Base-by-base conservation (phyloP, 2,113 vertebrate species). In the Fregata magnificens region DNA sequence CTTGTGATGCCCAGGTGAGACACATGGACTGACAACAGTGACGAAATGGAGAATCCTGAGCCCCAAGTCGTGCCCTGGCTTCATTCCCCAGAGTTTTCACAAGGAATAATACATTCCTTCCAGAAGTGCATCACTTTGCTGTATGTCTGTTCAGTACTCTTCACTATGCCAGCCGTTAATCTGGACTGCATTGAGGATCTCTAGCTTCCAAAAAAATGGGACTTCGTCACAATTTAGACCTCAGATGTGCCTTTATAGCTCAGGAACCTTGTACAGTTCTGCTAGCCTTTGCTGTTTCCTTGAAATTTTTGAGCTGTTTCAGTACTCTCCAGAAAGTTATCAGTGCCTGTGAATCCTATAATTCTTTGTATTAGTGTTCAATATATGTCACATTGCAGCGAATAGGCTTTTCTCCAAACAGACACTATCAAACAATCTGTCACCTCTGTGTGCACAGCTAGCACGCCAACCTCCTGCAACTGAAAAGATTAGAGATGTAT, bases 301-400 rank as follows among this genome's bases (percentile, higher is more conserved):
- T 76, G 38, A 32, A 66, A 29, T 25, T 38, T 88, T 81, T 69
- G 34, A 81, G 7, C 16, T 81, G 24, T 73, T 72, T 70, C 50
- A 50, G 17, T 58, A 38, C 13, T 66, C 16, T 62, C 11, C 36
- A 70, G 53, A 71, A 74, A 65, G 29, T 55, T 11, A 25, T 32
- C 52, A 44, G 31, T 61, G 29, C 13, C 36, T 1, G 3, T 16
- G 36, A 61, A 73, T 73, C 13, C 20, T 73, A 2, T n/a, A 78
- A 42, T 56, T 88, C 28, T 72, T 83, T 58, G 16, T 13, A 32
- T 79, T 56, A 61, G 4, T 17, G 34, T 65, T 69, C 2, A 4
- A 21, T 58, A 13, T 4, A 32, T 0, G 2, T 12, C 1, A 1
- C 40, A 13, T 34, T 73, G 36, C 10, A 53, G 42, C 18, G 76